phyloP scores from a whole-genome alignment of 2,113 vertebrate genomes.

The Argyrosomus japonicus region DNA sequence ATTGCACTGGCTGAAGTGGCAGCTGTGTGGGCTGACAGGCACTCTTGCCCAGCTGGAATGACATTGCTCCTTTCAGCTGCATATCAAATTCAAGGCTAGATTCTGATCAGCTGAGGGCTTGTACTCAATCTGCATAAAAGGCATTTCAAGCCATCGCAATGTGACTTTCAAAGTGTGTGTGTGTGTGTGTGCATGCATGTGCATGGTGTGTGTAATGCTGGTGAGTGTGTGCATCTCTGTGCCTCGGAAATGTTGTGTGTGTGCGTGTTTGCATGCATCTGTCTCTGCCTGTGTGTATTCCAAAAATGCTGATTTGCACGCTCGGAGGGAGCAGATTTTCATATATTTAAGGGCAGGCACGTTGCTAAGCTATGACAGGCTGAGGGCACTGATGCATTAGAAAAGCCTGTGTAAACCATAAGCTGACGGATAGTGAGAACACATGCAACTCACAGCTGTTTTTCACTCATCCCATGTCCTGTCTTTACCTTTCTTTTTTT shows the following conservation, averaged over 20 bases:
- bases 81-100: slow-evolving; percentile 73
- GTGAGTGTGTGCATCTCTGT: slow-evolving; percentile 21
- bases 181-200: not conserved
- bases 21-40: slow-evolving; percentile 57
- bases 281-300: slow-evolving; percentile 40
- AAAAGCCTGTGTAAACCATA: slow-evolving; percentile 72
- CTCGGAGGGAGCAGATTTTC: slow-evolving; percentile 73
- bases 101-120: slow-evolving; percentile 72
- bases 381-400: slow-evolving; percentile 71
- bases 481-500: not conserved
- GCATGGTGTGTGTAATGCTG: slow-evolving; percentile 10
- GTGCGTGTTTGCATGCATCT: slow-evolving; percentile 22
- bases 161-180: slow-evolving; percentile 66
- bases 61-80: slow-evolving; percentile 67
- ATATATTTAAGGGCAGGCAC: slow-evolving; percentile 73
- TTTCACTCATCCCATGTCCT: slow-evolving; percentile 27
- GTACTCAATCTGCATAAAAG: slow-evolving; percentile 73
- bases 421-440: slow-evolving; percentile 68
- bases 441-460: slow-evolving; percentile 45
- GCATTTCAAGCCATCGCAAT: slow-evolving; percentile 66
- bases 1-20: slow-evolving; percentile 32
- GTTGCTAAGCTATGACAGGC: slow-evolving; percentile 64
- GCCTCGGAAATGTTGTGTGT: slow-evolving; percentile 1
- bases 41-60: slow-evolving; percentile 53
- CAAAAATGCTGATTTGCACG: slow-evolving; percentile 72